Percentiles rank a stretch among this genome's conserved stretches.
These are phyloP conservation scores for Coturnix japonica DNA, from an alignment of 2,113 vertebrate genomes.

Conservation along the genomic window DNA sequence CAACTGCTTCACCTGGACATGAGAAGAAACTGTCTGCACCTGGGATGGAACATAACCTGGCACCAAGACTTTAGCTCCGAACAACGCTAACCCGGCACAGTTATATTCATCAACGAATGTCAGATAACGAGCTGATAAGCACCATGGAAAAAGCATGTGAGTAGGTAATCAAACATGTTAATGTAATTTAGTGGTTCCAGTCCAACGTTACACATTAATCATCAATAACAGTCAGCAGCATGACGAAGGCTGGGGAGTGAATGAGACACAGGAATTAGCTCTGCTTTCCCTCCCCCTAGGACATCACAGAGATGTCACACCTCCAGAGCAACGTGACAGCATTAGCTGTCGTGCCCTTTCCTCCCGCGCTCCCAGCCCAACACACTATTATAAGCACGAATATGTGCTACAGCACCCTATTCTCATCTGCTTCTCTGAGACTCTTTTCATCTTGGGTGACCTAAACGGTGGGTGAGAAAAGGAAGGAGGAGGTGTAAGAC, in stretches of 20 bases:
- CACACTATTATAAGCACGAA: not conserved
- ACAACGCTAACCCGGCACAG: not conserved
- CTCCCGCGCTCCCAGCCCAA: not conserved
- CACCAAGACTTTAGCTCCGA: not conserved
- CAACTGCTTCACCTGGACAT: not conserved
- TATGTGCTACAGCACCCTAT: not conserved
- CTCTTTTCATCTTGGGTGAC: conserved; percentile 22
- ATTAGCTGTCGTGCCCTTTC: not conserved
- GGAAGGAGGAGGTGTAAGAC: conserved; percentile 72
- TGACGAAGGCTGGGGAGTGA: not conserved
- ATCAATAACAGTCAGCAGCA: not conserved
- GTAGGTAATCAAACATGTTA: conserved; percentile 61
- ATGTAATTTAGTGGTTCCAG: conserved; percentile 37
- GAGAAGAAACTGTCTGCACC: not conserved
- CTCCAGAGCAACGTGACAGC: not conserved
- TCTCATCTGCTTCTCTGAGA: conserved; percentile 12
- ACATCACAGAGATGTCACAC: conserved; percentile 8
- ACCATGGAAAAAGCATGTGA: not conserved
- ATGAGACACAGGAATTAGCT: not conserved
- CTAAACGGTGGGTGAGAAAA: conserved; percentile 57
- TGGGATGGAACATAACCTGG: not conserved
- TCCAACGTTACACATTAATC: conserved; percentile 1
- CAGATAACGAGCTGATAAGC: conserved; percentile 7
- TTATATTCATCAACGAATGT: not conserved
- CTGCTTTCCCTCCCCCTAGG: not conserved